Evolutionary conservation across 2,888 invertebrate species (phyloP).

Genomic region (Urechis unicinctus): DNA sequence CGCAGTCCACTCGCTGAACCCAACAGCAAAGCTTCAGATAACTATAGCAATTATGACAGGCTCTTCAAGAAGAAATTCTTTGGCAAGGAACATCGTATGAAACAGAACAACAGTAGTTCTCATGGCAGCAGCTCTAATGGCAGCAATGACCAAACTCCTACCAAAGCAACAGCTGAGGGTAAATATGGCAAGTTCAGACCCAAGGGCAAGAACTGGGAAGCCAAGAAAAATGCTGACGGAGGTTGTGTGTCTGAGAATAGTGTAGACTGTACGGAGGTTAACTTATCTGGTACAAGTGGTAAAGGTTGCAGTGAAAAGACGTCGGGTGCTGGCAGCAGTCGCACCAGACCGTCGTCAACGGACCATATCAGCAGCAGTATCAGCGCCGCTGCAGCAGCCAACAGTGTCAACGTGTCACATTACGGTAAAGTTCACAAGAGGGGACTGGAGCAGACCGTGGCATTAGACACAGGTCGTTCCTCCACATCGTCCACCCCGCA

Average conservation of each 20-base stretch:
- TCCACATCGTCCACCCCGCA: neutral
- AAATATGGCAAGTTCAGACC: slow-evolving; percentile 9
- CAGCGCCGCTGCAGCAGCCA: neutral
- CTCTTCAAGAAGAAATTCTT: slow-evolving; percentile 25
- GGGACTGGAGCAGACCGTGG: neutral
- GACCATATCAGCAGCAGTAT: no score
- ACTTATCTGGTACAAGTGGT: no score
- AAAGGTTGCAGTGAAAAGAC: no score
- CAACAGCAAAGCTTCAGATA: slow-evolving; percentile 6
- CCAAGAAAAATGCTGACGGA: neutral
- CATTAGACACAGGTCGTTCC: neutral
- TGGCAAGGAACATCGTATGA: neutral
- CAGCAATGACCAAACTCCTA: no score
- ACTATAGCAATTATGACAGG: slow-evolving; percentile 19
- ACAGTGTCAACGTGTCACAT: neutral
- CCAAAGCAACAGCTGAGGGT: no score
- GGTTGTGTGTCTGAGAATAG: neutral
- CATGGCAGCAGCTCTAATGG: neutral
- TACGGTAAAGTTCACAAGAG: neutral
- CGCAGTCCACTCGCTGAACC: slow-evolving; percentile 5
- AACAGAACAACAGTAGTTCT: neutral
- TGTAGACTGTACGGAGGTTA: no score
- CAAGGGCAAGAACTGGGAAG: slow-evolving; percentile 17
- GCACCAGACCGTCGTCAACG: no score
- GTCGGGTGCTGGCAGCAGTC: no score